These are phyloP conservation scores for Lytechinus variegatus DNA, from an alignment of 35 echinoderm and acorn worm genomes.

Conservation along the genomic window DNA sequence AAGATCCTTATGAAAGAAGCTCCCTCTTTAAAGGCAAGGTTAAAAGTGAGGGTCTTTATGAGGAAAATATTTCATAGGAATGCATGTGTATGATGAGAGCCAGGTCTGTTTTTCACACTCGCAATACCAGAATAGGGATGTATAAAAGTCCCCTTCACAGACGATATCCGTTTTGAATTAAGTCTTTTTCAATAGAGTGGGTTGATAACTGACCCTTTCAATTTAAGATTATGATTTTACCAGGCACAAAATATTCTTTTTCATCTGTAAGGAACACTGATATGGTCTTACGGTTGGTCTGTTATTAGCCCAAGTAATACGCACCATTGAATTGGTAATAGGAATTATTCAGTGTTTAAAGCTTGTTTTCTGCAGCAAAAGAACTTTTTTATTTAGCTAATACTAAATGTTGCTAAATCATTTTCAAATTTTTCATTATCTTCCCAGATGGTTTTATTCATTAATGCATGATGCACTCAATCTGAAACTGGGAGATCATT, in stretches of 20 bases:
- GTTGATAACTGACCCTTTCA: not conserved
- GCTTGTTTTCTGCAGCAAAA: too few species aligned
- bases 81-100: not conserved
- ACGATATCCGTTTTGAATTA: not conserved
- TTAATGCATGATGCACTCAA: too few species aligned
- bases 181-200: not conserved
- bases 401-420: too few species aligned
- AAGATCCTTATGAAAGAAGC: not conserved
- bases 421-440: too few species aligned
- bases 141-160: not conserved
- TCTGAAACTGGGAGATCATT: too few species aligned
- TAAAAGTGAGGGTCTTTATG: conserved; percentile 6
- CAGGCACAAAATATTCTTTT: not conserved
- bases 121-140: not conserved
- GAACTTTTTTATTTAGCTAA: too few species aligned
- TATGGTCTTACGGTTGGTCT: not conserved
- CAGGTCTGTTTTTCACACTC: not conserved
- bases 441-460: too few species aligned
- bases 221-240: not conserved
- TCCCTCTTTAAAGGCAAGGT: not conserved
- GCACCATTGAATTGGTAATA: too few species aligned
- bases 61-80: conserved; percentile 4
- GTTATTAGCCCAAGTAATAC: not conserved
- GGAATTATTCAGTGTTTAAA: too few species aligned
- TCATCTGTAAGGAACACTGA: not conserved